These are phyloP conservation scores for Characodon lateralis DNA, from an alignment of 2,797 vertebrate species.

Conservation along the genomic window DNA sequence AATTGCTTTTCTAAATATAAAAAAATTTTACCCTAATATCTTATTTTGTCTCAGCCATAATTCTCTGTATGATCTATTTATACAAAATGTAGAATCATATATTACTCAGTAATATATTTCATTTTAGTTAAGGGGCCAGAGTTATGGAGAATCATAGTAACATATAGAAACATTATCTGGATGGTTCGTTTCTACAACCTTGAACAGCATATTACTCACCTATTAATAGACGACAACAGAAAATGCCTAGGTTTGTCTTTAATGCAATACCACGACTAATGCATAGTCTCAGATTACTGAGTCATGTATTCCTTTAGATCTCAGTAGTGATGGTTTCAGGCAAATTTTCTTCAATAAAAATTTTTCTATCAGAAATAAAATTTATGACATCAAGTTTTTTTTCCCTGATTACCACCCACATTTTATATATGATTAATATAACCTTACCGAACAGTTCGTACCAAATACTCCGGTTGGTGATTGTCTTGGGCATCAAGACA, in stretches of 20 bases:
- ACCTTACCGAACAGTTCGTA: too few species aligned
- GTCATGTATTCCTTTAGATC: too few species aligned
- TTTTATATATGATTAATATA: background rate
- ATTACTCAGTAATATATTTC: too few species aligned
- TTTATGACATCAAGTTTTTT: background rate
- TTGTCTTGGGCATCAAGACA: background rate
- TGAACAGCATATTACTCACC: background rate
- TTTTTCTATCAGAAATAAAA: background rate
- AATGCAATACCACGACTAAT: background rate
- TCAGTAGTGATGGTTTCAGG: background rate
- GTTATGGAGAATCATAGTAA: too few species aligned
- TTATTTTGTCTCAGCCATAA: background rate
- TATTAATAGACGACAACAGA: background rate
- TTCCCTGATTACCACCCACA: background rate
- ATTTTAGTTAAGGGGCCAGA: too few species aligned
- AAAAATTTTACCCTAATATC: background rate
- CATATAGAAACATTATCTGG: too few species aligned
- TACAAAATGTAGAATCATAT: too few species aligned
- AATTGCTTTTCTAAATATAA: background rate
- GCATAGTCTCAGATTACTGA: background rate
- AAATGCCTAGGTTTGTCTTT: too few species aligned
- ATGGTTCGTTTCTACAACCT: too few species aligned
- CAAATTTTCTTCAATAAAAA: background rate
- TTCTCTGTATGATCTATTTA: background rate
- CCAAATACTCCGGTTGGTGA: background rate